Evolutionary conservation across 2,888 invertebrate genomes (phyloP), one percentile per base, ranked within the genome.

Genomic region (Idaea biselata): DNA sequence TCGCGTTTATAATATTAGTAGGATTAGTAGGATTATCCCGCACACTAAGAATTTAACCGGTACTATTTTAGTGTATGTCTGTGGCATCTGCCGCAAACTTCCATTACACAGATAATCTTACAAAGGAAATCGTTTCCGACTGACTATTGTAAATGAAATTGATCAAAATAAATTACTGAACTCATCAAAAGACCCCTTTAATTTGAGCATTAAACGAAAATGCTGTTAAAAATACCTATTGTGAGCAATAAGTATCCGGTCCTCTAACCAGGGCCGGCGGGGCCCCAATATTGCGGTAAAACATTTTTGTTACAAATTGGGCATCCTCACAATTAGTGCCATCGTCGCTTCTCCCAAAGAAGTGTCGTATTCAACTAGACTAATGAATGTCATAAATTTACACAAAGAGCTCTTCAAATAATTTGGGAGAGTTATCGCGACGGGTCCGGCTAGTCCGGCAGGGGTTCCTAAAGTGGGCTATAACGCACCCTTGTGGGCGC

Each of bases 351-450:
- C 84, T 82, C 82, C 83, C 84, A 84, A 84, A 82, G 82, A 84
- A 86, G 86, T 84, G 81, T 86, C 87, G 82, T 84, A 84, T 88
- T 87, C 83, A 84, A 83, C 83, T 83, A 86, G 81, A 87, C 83
- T 87, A 87, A 88, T 88, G 86, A 85, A 82, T 81, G 82, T 81
- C 83, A 87, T 88, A 87, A 88, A 88, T 88, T 84, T 76, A 67
- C 74, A 78, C 80, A 76, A 79, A 78, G 79, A 81, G 78, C 82
- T 78, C 79, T 79, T 82, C 82, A 81, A 83, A 86, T 80, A 83
- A 83, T 84, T 84, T 77, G 71, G 76, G 77, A 77, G 80, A 80
- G 80, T 80, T 79, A 79, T 80, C 81, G 76, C 71, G 74, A 73
- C 72, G 75, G 74, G 74, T 69, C 68, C 74, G 74, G 58, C 61